Percentiles rank a stretch among this genome's conserved stretches.
These are phyloP conservation scores for Ectropis crepuscularia DNA, from an alignment of 2,888 invertebrate species.

Conservation along the genomic window DNA sequence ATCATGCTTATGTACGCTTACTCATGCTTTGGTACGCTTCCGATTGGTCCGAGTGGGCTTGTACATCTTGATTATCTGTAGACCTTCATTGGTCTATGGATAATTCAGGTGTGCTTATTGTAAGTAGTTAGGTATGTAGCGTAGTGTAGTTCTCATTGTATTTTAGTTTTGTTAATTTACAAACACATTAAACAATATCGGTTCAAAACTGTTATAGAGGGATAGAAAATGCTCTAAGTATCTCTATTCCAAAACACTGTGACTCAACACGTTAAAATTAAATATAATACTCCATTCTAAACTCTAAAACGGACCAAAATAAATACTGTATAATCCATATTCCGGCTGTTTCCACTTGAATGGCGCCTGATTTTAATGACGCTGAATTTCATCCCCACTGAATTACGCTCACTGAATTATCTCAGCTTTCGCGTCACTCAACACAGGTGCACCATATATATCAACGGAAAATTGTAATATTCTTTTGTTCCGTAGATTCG, in stretches of 20 bases:
- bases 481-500: slow-evolving; percentile 58
- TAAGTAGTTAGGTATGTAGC: no score
- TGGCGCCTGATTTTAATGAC: slow-evolving; percentile 33
- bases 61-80: no score
- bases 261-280: background rate
- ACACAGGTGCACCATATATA: slow-evolving; percentile 55
- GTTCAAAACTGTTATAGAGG: no score
- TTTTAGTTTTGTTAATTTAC: no score
- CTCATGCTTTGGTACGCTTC: no score
- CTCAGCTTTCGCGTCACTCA: slow-evolving; percentile 44
- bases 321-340: slow-evolving; percentile 9
- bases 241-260: background rate
- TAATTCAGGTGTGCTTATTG: no score
- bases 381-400: slow-evolving; percentile 22
- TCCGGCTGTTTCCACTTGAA: slow-evolving; percentile 19
- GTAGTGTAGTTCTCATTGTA: no score
- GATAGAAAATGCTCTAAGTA: background rate
- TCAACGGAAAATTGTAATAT: slow-evolving; percentile 56
- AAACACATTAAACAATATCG: no score
- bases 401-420: slow-evolving; percentile 35
- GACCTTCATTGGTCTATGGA: no score
- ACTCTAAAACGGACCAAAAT: slow-evolving; percentile 9
- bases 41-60: no score
- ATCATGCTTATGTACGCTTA: no score
- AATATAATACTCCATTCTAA: background rate